Evolutionary conservation across 2,797 vertebrate genomes (phyloP), one percentile per base, ranked within the genome.

Genomic region (Enteromius unitaeniatus): DNA sequence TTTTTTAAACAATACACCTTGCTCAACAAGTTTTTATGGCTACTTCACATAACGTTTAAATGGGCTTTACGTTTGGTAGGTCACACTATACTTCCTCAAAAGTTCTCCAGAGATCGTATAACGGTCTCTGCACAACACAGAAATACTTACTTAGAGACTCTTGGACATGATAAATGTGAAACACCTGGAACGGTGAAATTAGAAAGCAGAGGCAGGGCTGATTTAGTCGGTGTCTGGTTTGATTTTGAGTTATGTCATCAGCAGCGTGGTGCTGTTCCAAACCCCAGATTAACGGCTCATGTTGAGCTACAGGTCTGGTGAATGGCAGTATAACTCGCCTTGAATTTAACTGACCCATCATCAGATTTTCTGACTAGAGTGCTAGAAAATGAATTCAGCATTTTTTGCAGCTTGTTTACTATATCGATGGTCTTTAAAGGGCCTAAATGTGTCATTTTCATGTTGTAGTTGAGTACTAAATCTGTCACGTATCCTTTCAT

Each of bases 191-290:
- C 51, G 67, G 68, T 55, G 69, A 13, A 62, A 74, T 19, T 58
- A 55, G 21, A 73, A 45, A 53, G 31, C 26, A 82, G 21, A 37
- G 73, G 72, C 15, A 58, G 62, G 34, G 62, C 45, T 75, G 72
- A 82, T 76, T 75, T 76, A 76, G 72, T 55, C n/a, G 17, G 19
- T 70, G 87, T 86, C 85, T 82, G 85, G 82, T 84, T 84, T 79
- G 85, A 86, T 86, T 86, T 75, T 80, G 93, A 90, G 90, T 87
- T 90, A 55, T 91, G 90, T 94, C 90, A 92, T 81, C 85, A 76
- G 76, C 78, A 62, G 86, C 73, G 67, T 87, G 91, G 89, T 85
- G 81, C 83, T 85, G 21, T 86, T 90, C 86, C 89, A 86, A 83
- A 89, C 83, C 83, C 86, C 67, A 62, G 82, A 72, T 84, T 72